These are phyloP conservation scores for Ceratina calcarata DNA, from an alignment of 1,140 invertebrate species.

Conservation along the genomic window DNA sequence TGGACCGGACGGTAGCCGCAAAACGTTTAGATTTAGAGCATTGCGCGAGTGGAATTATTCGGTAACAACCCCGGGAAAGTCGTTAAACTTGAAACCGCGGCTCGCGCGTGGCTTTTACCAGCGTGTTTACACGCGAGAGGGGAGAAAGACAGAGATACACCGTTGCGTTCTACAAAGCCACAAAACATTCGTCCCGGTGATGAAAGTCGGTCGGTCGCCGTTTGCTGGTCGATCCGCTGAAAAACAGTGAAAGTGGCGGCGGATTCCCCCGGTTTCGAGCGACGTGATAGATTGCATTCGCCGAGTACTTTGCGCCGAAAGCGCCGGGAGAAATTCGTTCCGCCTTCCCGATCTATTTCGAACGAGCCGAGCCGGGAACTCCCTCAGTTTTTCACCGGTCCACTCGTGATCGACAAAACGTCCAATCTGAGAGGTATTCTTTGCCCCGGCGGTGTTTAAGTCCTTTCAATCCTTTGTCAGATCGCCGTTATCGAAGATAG, in stretches of 20 bases:
- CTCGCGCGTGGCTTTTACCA: neutral
- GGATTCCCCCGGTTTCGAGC: constrained; percentile 4
- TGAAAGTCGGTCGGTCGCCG: constrained; percentile 32
- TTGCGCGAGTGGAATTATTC: neutral
- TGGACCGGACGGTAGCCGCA: neutral
- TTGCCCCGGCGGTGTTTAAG: neutral
- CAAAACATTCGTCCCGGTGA: constrained; percentile 21
- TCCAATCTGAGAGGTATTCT: neutral
- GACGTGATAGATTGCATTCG: constrained; percentile 26
- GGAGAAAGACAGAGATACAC: no score
- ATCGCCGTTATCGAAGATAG: neutral
- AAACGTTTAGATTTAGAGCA: neutral
- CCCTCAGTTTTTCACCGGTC: neutral
- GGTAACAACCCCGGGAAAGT: neutral
- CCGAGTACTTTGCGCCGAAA: neutral
- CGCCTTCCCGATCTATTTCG: constrained; percentile 7
- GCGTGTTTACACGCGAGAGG: neutral
- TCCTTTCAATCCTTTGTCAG: neutral
- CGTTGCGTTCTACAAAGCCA: constrained; percentile 3
- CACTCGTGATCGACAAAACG: neutral
- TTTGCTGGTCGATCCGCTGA: constrained; percentile 15
- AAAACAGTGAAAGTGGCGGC: constrained; percentile 27
- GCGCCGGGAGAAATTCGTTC: constrained; percentile 4
- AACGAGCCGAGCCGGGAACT: neutral
- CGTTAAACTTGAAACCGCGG: constrained; percentile 17